Evolutionary conservation across 2,113 vertebrate genomes (phyloP), one percentile per base, ranked within the genome.

Genomic region (Siniperca knerii): DNA sequence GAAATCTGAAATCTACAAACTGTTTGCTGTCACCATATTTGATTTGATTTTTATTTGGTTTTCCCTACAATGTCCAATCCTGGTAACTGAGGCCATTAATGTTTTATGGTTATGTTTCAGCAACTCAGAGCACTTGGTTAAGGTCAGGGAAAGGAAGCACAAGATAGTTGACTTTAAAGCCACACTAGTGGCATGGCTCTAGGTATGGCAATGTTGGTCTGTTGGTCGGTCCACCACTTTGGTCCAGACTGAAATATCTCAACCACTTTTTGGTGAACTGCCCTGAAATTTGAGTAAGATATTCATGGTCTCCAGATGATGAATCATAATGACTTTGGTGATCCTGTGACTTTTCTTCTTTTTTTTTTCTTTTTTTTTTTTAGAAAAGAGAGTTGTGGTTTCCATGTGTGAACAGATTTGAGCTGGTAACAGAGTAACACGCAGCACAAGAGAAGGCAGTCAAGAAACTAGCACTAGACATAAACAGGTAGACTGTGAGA

Each of bases 401-500:
- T 87, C 64, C 29, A 66, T 71, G 33, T 21, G 40, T 55, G 52
- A 44, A 69, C 16, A 76, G 46, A 50, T 33, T 48, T 65, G 29
- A 77, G 54, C 64, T n/a, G 37, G 20, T 55, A 4, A 42, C 40
- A 65, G 21, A 46, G 8, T n/a, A 16, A 55, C 7, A 37, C 0
- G 2, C 2, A 67, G 25, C 71, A 60, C 37, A 48, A 44, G 67
- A 68, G 29, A 81, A 73, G 29, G n/a, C 58, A 37, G 40, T 21
- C 0, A 12, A 64, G 35, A 75, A 29, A 55, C 29, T 44, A 62
- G 42, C 6, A 20, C 42, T 44, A n/a, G 6, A 54, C 23, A 55
- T 65, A 84, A 48, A 85, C 25, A 82, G 71, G 73, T 23, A 2
- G 65, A 57, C 37, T 29, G 37, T 6, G 62, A 75, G 54, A 55